Conservation (phyloP, 2,888 invertebrate species). For the Priocnemis perturbator region DNA sequence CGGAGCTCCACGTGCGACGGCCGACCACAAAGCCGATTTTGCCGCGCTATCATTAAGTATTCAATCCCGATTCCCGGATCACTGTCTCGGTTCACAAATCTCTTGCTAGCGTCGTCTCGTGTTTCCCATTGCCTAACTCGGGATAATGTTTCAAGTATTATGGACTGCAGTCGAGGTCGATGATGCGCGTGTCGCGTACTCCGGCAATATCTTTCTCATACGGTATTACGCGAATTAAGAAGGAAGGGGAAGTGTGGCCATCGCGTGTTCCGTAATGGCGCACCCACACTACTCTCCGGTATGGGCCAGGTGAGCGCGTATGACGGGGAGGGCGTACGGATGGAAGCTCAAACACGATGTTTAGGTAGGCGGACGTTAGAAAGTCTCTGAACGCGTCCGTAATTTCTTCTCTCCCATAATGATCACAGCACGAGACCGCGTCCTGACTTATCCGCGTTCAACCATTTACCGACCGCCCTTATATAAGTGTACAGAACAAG, state of each 20-base stretch:
- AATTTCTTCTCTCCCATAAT: conserved; percentile 45
- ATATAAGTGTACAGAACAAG: no score
- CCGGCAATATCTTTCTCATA: no score
- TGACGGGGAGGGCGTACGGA: conserved; percentile 8
- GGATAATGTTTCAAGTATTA: conserved; percentile 39
- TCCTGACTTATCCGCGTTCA: conserved; percentile 45
- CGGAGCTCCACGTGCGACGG: not conserved
- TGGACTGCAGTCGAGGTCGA: not conserved
- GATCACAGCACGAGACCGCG: conserved; percentile 11
- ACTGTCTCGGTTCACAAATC: conserved; percentile 35
- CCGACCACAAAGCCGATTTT: conserved; percentile 1
- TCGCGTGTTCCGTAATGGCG: not conserved
- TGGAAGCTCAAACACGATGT: conserved; percentile 43
- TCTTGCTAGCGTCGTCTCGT: conserved; percentile 18
- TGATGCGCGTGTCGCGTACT: not conserved
- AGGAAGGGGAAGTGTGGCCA: conserved; percentile 4
- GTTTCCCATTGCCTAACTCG: conserved; percentile 42
- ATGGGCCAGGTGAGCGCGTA: no score
- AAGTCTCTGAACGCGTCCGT: conserved; percentile 51
- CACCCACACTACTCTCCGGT: not conserved
- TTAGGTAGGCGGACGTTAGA: conserved; percentile 58
- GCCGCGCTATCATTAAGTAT: no score
- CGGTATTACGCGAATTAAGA: no score
- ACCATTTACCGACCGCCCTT: conserved; percentile 47
- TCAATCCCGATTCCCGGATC: not conserved